A percentile compares a stretch with the other conserved stretches of the same genome.
Evolutionary conservation across 1,140 invertebrate species (phyloP).

Genomic region (Pararge aegeria): DNA sequence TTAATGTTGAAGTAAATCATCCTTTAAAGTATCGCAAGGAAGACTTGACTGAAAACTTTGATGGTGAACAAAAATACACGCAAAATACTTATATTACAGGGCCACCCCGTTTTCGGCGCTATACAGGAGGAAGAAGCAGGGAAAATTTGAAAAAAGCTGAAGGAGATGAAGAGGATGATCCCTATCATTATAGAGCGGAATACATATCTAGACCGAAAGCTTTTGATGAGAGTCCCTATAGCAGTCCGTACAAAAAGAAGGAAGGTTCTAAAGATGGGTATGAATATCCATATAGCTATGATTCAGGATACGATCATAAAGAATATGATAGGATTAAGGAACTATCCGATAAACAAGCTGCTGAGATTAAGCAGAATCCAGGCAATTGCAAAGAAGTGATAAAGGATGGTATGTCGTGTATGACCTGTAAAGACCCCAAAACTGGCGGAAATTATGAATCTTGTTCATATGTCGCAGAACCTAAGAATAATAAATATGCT

Average conservation of each 20-base stretch:
- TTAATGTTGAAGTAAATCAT: constrained; percentile 70
- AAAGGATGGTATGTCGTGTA: constrained; percentile 84
- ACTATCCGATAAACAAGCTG: constrained; percentile 80
- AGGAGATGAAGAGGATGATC: constrained; percentile 61
- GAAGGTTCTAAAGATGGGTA: constrained; percentile 66
- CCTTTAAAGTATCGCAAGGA: constrained; percentile 64
- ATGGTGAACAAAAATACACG: constrained; percentile 68
- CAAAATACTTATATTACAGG: constrained; percentile 74
- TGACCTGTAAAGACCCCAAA: constrained; percentile 83
- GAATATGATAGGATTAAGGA: constrained; percentile 78
- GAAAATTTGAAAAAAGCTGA: constrained; percentile 56
- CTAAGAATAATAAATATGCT: constrained; percentile 85
- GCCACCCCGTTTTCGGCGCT: constrained; percentile 65
- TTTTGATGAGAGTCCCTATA: constrained; percentile 68
- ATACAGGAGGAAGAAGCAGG: constrained; percentile 58
- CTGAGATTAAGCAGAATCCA: constrained; percentile 80
- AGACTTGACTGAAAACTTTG: constrained; percentile 53
- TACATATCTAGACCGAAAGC: constrained; percentile 74
- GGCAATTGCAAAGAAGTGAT: constrained; percentile 82
- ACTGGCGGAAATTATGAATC: constrained; percentile 86
- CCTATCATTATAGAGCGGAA: constrained; percentile 68
- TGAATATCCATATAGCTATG: constrained; percentile 72
- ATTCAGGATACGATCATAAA: constrained; percentile 74
- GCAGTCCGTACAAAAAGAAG: constrained; percentile 67
- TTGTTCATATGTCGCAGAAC: constrained; percentile 84